Evolutionary conservation across 2,113 vertebrate species (phyloP).

Genomic region (Stigmatopora nigra): DNA sequence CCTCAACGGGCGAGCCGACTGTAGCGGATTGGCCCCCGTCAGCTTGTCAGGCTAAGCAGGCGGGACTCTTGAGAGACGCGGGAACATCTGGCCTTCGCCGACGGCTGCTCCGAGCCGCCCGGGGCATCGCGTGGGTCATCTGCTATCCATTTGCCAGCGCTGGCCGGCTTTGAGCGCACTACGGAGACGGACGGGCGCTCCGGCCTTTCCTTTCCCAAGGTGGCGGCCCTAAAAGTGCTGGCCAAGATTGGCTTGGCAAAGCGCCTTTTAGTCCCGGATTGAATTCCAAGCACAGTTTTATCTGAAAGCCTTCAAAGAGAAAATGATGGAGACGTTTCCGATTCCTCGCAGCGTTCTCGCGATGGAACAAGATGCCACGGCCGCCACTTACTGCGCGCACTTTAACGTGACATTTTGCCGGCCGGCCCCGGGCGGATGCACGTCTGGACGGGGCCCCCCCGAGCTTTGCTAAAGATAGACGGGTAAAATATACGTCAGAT

Average conservation of each 20-base stretch:
- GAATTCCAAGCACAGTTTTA: conserved; percentile 1
- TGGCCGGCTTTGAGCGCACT: conserved; percentile 23
- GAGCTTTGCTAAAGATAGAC: conserved; percentile 59
- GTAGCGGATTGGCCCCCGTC: neutral
- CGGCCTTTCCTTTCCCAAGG: too few species aligned
- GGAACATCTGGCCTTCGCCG: conserved; percentile 54
- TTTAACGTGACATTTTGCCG: conserved; percentile 55
- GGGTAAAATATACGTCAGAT: conserved; percentile 38
- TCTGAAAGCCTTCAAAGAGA: conserved; percentile 1
- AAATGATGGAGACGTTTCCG: conserved; percentile 2
- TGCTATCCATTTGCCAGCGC: conserved; percentile 34
- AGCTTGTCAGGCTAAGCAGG: conserved; percentile 8
- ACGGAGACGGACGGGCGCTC: too few species aligned
- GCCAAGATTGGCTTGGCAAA: neutral
- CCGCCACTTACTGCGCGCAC: conserved; percentile 1
- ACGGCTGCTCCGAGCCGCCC: conserved; percentile 35
- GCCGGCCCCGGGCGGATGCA: conserved; percentile 33
- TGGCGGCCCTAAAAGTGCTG: neutral
- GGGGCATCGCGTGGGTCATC: conserved; percentile 46
- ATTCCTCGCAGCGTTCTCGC: neutral
- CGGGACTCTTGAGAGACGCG: conserved; percentile 16
- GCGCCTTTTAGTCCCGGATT: neutral
- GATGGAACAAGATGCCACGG: neutral
- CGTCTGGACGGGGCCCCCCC: conserved; percentile 35
- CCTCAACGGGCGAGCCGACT: neutral